phyloP scores from a whole-genome alignment of 2,797 vertebrate species.

The Falco concolor region DNA sequence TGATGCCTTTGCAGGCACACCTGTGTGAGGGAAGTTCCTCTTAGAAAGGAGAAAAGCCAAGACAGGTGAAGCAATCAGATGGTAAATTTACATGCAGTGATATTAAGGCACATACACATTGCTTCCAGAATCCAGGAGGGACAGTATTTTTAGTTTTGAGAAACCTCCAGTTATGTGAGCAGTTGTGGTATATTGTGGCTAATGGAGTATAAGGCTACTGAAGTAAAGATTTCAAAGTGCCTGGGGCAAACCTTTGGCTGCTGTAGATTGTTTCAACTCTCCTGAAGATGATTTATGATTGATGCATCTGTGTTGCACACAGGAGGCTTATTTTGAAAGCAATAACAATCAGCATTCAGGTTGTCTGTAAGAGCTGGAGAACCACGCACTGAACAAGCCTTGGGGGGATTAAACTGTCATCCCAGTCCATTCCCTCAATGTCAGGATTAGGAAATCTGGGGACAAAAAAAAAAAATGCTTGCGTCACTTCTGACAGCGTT shows the following conservation, averaged over 20 bases:
- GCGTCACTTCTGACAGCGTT: rapidly evolving
- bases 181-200: background rate
- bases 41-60: background rate
- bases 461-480: background rate
- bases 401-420: background rate
- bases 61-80: background rate
- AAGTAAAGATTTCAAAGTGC: background rate
- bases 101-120: background rate
- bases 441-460: background rate
- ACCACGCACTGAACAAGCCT: background rate
- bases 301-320: rapidly evolving
- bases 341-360: background rate
- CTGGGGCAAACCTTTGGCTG: background rate
- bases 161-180: background rate
- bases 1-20: background rate
- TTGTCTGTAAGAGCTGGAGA: background rate
- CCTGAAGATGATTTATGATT: rapidly evolving
- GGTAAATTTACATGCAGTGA: background rate
- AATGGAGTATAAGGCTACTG: background rate
- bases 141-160: background rate
- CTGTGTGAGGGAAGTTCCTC: background rate
- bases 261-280: background rate
- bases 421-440: background rate
- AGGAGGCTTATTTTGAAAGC: background rate
- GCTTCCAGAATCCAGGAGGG: background rate